Evolutionary conservation across 2,888 invertebrate genomes (phyloP), one percentile per base, ranked within the genome.

Genomic region (Ephialtes manifestator): DNA sequence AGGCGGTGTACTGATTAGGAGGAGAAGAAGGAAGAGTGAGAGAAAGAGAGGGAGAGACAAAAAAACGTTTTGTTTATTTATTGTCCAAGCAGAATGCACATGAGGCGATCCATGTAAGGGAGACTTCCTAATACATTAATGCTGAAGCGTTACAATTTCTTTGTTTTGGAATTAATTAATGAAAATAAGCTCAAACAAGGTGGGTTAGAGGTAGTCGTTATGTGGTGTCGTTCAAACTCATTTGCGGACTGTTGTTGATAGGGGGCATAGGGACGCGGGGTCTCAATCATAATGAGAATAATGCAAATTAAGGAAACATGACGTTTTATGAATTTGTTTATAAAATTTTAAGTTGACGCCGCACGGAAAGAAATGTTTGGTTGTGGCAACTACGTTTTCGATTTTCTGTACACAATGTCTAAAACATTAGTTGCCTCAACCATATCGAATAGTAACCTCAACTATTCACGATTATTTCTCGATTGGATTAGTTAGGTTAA

Each of bases 1-100:
- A 60, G 20, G 15, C 24, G 39, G n/a, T 35, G 51, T 70, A 70
- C 83, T 79, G 83, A 83, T 83, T 79, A 83, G 70, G 53, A 51
- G 58, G 58, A 39, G 58, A 63, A 20, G 20, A 51, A 48, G 28
- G 13, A 28, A 39, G 65, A 39, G 24, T 10, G 55, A 53, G 55
- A 67, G 65, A 58, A 43, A 39, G 2, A 31, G 13, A 24, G n/a
- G 24, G 2, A 31, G 13, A 11, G 10, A 15, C 1, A 31, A 15
- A n/a, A 11, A 18, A 20, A 5, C 39, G 48, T 18, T 58, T 39
- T 63, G 43, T 63, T 82, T 82, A 65, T 82, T 55, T 70, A 43
- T 15, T 46, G 51, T 20, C 28, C 20, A 55, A 31, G 18, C 35
- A 15, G 74, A 60, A 60, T 35, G 58, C 76, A 51, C 63, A 18